Conservation (phyloP, 2,888 invertebrate genomes). For the Protula sp. region DNA sequence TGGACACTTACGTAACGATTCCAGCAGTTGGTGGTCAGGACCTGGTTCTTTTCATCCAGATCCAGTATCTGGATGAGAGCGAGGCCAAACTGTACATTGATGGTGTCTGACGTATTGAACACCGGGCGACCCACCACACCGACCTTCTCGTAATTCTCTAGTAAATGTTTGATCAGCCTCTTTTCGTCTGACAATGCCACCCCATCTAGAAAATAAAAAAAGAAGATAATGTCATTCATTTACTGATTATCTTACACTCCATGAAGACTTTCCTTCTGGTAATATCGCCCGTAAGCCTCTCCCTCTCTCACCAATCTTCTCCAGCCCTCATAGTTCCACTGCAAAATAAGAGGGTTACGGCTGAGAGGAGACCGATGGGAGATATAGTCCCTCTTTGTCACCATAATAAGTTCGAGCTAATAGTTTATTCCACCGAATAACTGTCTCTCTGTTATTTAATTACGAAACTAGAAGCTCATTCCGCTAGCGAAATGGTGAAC, state of each 20-base stretch:
- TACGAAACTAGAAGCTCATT: no score
- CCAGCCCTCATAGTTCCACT: neutral
- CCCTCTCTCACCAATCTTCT: neutral
- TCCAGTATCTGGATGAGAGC: slow-evolving; percentile 53
- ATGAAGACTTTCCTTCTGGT: no score
- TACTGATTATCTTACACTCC: no score
- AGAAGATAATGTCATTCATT: no score
- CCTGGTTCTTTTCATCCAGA: slow-evolving; percentile 52
- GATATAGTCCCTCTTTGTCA: no score
- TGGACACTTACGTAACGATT: slow-evolving; percentile 50
- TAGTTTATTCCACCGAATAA: no score
- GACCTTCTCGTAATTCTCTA: slow-evolving; percentile 42
- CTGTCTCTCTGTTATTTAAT: no score
- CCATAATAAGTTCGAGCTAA: no score
- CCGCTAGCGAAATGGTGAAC: no score
- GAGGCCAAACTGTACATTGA: slow-evolving; percentile 46
- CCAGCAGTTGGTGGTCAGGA: slow-evolving; percentile 53
- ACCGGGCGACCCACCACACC: slow-evolving; percentile 51
- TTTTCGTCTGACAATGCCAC: slow-evolving; percentile 51
- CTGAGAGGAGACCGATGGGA: no score
- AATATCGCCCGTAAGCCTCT: slow-evolving; percentile 2
- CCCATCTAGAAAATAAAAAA: slow-evolving; percentile 28
- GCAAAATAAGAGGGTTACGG: no score
- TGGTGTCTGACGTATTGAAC: slow-evolving; percentile 41
- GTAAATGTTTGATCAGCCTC: slow-evolving; percentile 43